Evolutionary conservation across 2,888 invertebrate species (phyloP).

Genomic region (Hirtodrosophila histrioides): DNA sequence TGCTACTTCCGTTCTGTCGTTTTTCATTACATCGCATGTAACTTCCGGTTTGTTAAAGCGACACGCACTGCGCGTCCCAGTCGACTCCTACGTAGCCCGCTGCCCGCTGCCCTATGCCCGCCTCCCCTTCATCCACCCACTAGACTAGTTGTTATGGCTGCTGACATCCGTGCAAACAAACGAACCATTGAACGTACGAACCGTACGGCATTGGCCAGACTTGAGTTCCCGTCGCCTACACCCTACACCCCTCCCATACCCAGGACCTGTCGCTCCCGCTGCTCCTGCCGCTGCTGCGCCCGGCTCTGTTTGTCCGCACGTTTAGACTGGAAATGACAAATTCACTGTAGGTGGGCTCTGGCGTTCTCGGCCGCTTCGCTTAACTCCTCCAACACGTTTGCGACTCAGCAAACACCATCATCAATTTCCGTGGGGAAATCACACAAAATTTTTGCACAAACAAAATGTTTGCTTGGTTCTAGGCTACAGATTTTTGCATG

Average conservation of each 20-base stretch:
- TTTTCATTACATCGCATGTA: conserved; percentile 80
- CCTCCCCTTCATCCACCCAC: neutral
- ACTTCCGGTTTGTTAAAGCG: conserved; percentile 80
- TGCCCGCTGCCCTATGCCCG: conserved; percentile 2
- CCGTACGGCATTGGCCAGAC: conserved; percentile 49
- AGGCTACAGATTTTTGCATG: conserved; percentile 50
- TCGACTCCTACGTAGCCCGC: conserved; percentile 5
- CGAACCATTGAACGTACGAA: conserved; percentile 41
- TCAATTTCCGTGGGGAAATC: conserved; percentile 80
- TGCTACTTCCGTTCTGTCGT: conserved; percentile 75
- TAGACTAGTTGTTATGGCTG: conserved; percentile 61
- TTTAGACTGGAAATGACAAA: conserved; percentile 80
- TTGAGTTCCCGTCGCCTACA: conserved; percentile 23
- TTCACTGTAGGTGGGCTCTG: conserved; percentile 75
- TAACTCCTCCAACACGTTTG: conserved; percentile 76
- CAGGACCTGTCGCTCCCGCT: neutral
- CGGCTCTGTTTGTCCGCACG: conserved; percentile 70
- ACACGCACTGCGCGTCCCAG: conserved; percentile 69
- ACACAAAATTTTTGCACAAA: conserved; percentile 79
- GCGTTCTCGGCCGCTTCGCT: conserved; percentile 45
- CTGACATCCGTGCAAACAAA: conserved; percentile 74
- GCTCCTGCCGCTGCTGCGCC: neutral
- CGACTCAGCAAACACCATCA: conserved; percentile 79
- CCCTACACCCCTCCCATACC: neutral
- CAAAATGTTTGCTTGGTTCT: conserved; percentile 67